phyloP scores from a whole-genome alignment of 2,888 invertebrate species.

The Hartigia nigra region DNA sequence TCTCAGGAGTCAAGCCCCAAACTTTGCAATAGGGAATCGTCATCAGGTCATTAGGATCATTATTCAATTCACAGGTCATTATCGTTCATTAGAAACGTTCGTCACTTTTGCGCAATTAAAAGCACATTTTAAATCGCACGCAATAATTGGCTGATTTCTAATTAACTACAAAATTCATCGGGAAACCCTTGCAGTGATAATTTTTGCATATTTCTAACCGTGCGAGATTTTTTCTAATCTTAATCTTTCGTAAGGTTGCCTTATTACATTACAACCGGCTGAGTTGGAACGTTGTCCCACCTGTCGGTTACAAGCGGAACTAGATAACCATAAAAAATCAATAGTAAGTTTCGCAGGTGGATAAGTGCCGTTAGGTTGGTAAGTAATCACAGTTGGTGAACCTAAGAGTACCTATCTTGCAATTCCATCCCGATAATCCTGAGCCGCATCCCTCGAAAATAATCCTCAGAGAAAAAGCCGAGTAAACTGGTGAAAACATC shows the following conservation, averaged over 20 bases:
- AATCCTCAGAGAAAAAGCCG: slow-evolving; percentile 33
- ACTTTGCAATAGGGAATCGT: neutral
- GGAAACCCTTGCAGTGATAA: neutral
- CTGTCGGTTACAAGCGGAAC: slow-evolving; percentile 50
- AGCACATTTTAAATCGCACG: neutral
- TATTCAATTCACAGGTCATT: neutral
- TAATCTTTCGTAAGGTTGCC: neutral
- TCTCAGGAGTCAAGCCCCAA: neutral
- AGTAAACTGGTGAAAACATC: slow-evolving; percentile 46
- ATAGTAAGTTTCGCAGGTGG: slow-evolving; percentile 50
- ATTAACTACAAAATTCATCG: neutral
- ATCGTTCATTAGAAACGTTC: neutral
- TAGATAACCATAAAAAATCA: slow-evolving; percentile 48
- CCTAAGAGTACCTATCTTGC: neutral
- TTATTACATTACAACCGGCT: neutral
- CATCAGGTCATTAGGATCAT: neutral
- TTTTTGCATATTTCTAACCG: neutral
- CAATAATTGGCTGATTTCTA: neutral
- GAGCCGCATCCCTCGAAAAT: slow-evolving; percentile 30
- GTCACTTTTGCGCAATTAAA: neutral
- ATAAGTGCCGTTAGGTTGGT: slow-evolving; percentile 43
- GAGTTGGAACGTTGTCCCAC: slow-evolving; percentile 40
- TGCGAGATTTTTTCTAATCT: too few species aligned
- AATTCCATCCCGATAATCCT: neutral
- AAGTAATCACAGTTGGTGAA: slow-evolving; percentile 34